phyloP scores from a whole-genome alignment of 1,140 invertebrate genomes.

The Procambarus clarkii region DNA sequence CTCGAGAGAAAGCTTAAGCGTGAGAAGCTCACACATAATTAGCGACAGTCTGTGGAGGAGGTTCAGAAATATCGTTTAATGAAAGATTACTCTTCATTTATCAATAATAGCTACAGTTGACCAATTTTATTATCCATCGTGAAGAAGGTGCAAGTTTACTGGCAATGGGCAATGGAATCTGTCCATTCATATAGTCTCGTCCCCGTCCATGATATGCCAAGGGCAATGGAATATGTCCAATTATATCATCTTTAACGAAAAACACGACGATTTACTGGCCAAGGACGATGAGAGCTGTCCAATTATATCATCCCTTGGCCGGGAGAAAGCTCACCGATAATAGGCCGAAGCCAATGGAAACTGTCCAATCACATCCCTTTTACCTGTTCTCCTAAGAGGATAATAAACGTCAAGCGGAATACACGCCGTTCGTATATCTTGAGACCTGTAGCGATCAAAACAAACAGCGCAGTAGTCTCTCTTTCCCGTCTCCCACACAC shows the following conservation, averaged over 20 bases:
- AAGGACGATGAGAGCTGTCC: conserved; percentile 19
- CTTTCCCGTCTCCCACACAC: too few species aligned
- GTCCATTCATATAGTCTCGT: neutral
- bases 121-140: neutral
- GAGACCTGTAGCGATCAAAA: conserved; percentile 21
- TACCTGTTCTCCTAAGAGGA: conserved; percentile 14
- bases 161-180: neutral
- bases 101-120: neutral
- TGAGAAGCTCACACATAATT: too few species aligned
- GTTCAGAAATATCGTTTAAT: too few species aligned
- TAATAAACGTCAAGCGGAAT: conserved; percentile 18
- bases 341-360: conserved; percentile 18
- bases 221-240: neutral
- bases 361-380: conserved; percentile 30
- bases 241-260: neutral
- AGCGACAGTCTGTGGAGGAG: too few species aligned
- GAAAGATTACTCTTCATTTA: neutral
- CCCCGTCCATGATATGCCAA: neutral
- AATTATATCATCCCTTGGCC: neutral
- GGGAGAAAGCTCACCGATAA: conserved; percentile 4
- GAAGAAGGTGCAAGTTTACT: neutral
- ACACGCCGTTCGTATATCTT: conserved; percentile 1
- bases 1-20: too few species aligned
- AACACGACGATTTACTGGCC: neutral
- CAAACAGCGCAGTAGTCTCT: neutral